These are phyloP conservation scores for Prunella fulvescens DNA, from an alignment of 2,113 vertebrate genomes.

Conservation along the genomic window DNA sequence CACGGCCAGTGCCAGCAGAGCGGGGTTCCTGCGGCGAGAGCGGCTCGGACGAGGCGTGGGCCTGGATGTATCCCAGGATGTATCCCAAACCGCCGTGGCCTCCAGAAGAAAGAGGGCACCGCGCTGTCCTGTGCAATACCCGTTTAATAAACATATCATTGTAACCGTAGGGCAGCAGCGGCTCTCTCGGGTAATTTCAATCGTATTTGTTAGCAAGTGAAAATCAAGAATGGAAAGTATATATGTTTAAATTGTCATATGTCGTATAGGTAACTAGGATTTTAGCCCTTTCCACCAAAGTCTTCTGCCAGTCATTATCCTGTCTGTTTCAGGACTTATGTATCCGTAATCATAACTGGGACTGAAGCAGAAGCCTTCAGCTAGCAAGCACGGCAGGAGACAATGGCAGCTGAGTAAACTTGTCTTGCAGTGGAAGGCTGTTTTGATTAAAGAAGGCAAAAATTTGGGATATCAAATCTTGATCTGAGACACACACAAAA, in stretches of 20 bases:
- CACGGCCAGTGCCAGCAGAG: no score
- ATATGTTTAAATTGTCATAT: background rate
- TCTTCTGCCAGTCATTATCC: background rate
- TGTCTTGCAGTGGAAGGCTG: background rate
- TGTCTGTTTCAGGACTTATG: fast-evolving
- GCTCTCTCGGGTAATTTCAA: no score
- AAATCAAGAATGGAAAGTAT: background rate
- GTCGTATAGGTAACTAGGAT: background rate
- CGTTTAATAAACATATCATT: fast-evolving
- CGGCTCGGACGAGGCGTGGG: background rate
- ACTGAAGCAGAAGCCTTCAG: background rate
- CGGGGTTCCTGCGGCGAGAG: no score
- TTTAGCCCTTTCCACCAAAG: background rate
- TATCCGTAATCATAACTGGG: background rate
- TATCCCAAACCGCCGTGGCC: no score
- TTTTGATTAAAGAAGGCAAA: background rate
- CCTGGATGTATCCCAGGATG: no score
- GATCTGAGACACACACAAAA: background rate
- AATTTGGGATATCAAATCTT: background rate
- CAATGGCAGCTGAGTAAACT: background rate
- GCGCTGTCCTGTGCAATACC: fast-evolving
- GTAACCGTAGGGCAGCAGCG: no score
- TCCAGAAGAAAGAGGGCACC: fast-evolving
- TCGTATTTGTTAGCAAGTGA: background rate
- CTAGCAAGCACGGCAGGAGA: background rate